These are phyloP conservation scores for Alectoris magna DNA, from an alignment of 2,797 vertebrate genomes.

Conservation along the genomic window DNA sequence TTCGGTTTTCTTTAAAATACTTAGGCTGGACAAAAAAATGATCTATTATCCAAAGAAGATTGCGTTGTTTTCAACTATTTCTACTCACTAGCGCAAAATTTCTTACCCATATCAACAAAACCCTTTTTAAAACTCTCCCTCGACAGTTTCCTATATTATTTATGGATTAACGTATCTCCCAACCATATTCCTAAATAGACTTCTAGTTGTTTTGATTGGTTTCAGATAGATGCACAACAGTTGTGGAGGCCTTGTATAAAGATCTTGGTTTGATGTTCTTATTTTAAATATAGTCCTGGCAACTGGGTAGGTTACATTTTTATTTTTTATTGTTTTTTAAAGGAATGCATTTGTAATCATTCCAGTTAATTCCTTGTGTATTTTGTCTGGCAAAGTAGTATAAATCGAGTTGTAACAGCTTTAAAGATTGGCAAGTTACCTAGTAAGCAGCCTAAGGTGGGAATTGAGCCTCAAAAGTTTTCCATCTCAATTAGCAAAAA, in stretches of 20 bases:
- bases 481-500: constrained; percentile 69
- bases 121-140: constrained; percentile 50
- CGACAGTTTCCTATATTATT: constrained; percentile 65
- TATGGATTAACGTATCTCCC: constrained; percentile 67
- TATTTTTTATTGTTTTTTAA: not conserved
- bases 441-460: constrained; percentile 71
- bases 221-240: constrained; percentile 48
- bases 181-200: constrained; percentile 60
- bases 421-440: constrained; percentile 68
- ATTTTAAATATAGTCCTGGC: constrained; percentile 71
- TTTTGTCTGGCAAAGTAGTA: constrained; percentile 76
- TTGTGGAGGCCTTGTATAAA: not conserved
- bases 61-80: constrained; percentile 58
- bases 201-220: constrained; percentile 71
- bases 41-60: constrained; percentile 52
- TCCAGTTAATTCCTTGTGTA: constrained; percentile 74
- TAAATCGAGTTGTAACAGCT: constrained; percentile 69
- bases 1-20: constrained; percentile 71
- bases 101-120: constrained; percentile 40
- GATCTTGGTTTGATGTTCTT: constrained; percentile 49
- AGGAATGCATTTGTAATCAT: constrained; percentile 70
- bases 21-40: constrained; percentile 61
- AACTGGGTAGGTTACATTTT: constrained; percentile 21
- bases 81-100: constrained; percentile 46
- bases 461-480: constrained; percentile 60